Base-by-base conservation (phyloP, 2,797 vertebrate genomes). In the Esox lucius region DNA sequence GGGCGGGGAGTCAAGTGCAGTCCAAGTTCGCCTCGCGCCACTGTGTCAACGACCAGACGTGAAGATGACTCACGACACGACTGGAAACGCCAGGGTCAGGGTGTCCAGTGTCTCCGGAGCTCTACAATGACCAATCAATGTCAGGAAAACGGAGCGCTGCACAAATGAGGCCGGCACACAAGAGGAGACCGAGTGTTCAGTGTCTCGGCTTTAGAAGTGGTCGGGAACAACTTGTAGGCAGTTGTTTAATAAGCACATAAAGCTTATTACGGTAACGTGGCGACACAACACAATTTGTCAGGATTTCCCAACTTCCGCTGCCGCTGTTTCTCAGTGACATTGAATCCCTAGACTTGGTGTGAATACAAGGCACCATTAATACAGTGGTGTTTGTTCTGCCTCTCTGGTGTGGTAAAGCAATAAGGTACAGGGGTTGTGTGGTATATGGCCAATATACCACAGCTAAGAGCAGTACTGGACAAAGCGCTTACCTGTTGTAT, bases 71-170 rank as follows among this genome's bases (percentile, higher is more conserved):
- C 91, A 87, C 82, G 11, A 86, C 91, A 88, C 90, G 87, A 90
- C 89, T 90, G 88, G 89, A 88, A 90, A 83, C 83, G 73, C 76
- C 7, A 75, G 17, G 75, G 91, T 91, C 13, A 74, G 16, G 74
- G 91, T 92, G 87, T 94, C 85, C 70, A 75, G 86, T 94, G 88
- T 93, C 91, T 80, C 79, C 68, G 84, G 82, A 82, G 86, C 78
- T 89, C 83, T n/a, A 85, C 84, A 90, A 91, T 87, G 89, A 92
- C 91, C 75, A 87, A 91, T 93, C 91, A 92, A 90, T 91, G 91
- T 92, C 90, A 90, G 78, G 88, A 89, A 89, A 89, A 91, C 88
- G 90, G 83, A 90, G 84, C 49, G 12, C 67, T 81, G 82, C 72
- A 68, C 84, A 83, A 83, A 89, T 89, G 83, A 85, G 81, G 46